Percentiles rank a stretch among this genome's conserved stretches.
phyloP scores from a whole-genome alignment of 2,888 invertebrate species.

The Linyphia triangularis region DNA sequence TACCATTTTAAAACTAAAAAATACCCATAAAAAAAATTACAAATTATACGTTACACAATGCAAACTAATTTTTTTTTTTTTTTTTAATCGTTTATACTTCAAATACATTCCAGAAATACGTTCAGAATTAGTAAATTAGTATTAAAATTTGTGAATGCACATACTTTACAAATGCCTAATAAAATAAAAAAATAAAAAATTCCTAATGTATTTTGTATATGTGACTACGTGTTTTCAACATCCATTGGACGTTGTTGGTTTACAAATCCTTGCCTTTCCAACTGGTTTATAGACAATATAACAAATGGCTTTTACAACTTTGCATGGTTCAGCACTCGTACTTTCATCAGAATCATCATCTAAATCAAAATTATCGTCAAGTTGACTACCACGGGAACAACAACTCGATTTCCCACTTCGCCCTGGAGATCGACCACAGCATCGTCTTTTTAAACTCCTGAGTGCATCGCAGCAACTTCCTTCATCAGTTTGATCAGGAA shows the following conservation, averaged over 20 bases:
- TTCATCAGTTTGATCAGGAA: slow-evolving; percentile 38
- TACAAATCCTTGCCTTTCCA: slow-evolving; percentile 70
- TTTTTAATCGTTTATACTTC: no score
- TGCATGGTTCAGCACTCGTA: slow-evolving; percentile 41
- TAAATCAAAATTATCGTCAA: slow-evolving; percentile 17
- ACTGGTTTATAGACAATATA: slow-evolving; percentile 74
- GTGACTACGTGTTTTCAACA: slow-evolving; percentile 13
- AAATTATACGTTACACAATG: no score
- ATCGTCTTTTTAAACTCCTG: slow-evolving; percentile 43
- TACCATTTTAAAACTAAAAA: no score
- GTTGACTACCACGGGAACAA: not conserved
- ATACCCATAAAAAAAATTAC: no score
- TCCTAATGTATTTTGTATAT: no score
- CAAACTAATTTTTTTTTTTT: no score
- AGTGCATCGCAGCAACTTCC: slow-evolving; percentile 52
- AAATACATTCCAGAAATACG: no score
- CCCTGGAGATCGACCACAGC: slow-evolving; percentile 30
- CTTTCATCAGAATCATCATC: slow-evolving; percentile 53
- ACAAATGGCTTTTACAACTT: slow-evolving; percentile 70
- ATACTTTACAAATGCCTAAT: no score
- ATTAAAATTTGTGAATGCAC: no score
- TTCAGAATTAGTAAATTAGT: no score
- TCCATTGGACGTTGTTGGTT: slow-evolving; percentile 59
- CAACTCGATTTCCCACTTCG: slow-evolving; percentile 11
- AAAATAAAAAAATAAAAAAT: no score